Conservation (phyloP, 1,140 invertebrate species). For the Littorina saxatilis region DNA sequence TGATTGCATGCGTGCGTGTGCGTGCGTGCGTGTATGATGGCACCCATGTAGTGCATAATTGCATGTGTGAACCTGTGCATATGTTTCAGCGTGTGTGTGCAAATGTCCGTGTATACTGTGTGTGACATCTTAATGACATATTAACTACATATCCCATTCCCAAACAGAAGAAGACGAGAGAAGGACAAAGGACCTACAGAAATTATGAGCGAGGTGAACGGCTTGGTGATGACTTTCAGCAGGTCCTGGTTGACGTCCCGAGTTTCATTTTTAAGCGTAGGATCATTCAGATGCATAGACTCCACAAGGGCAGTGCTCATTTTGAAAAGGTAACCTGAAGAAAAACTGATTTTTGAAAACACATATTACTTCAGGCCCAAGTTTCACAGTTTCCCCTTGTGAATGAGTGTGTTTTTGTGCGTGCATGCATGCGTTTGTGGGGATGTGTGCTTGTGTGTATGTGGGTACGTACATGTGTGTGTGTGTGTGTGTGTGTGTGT, state of each 20-base stretch:
- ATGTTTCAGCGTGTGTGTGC: no score
- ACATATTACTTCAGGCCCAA: no score
- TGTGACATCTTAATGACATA: no score
- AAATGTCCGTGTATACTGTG: no score
- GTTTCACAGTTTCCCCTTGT: no score
- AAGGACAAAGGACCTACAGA: constrained; percentile 64
- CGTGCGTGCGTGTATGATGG: no score
- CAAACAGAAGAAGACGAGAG: not conserved
- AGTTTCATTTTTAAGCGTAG: constrained; percentile 58
- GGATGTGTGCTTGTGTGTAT: no score
- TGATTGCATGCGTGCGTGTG: no score
- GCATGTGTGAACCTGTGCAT: no score
- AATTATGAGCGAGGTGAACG: constrained; percentile 77
- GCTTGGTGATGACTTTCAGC: constrained; percentile 77
- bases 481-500: constrained; percentile 24
- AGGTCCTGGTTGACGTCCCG: constrained; percentile 69
- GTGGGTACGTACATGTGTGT: not conserved
- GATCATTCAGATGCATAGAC: constrained; percentile 57
- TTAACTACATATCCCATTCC: not conserved
- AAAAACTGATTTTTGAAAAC: not conserved
- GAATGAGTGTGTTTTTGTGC: no score
- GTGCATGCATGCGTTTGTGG: no score
- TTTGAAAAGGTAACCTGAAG: constrained; percentile 74
- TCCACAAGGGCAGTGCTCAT: constrained; percentile 71
- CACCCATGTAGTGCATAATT: no score